Base-by-base conservation (phyloP, 2,797 vertebrate species). In the Rhinella marina region DNA sequence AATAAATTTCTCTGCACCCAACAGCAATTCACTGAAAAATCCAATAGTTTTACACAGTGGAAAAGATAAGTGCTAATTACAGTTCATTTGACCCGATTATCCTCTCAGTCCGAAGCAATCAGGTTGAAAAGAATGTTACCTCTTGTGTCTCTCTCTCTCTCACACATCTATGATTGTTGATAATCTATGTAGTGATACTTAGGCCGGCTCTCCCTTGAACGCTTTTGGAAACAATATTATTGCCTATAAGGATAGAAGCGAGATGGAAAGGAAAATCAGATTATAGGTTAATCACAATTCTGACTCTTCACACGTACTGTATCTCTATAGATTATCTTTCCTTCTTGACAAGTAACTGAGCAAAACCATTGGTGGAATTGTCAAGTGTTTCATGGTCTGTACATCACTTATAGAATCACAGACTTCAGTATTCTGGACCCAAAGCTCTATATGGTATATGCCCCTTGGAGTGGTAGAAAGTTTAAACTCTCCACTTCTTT, bases 21-120 rank as follows among this genome's bases (percentile, higher is more conserved):
- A 57, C 68, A 88, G 78, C 61, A 76, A 86, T 81, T 70, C 70
- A 86, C 82, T 73, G 75, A 32, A 88, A 88, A 86, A 88, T 88
- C 72, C 84, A 86, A 88, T 82, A 66, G 83, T 82, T 86, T 88
- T 81, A 82, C 59, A 82, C 84, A 88, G 68, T 76, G 84, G 29
- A 50, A 86, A 82, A 86, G 88, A 88, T 88, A 88, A 88, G 88
- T 88, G 88, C 68, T 88, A 88, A 88, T 88, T 88, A 88, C 77
- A 68, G 79, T 75, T 88, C 87, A 88, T 88, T 88, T 88, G 88
- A 88, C 88, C 88, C 86, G 88, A 88, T 88, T 88, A 88, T 88
- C 84, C 88, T 88, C 79, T 86, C 78, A 82, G 88, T 86, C 84
- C 70, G 57, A 88, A 82, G 88, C 84, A 88, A 88, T 88, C 88